Evolutionary conservation across 2,113 vertebrate species (phyloP).

Genomic region (Tinamus guttatus): DNA sequence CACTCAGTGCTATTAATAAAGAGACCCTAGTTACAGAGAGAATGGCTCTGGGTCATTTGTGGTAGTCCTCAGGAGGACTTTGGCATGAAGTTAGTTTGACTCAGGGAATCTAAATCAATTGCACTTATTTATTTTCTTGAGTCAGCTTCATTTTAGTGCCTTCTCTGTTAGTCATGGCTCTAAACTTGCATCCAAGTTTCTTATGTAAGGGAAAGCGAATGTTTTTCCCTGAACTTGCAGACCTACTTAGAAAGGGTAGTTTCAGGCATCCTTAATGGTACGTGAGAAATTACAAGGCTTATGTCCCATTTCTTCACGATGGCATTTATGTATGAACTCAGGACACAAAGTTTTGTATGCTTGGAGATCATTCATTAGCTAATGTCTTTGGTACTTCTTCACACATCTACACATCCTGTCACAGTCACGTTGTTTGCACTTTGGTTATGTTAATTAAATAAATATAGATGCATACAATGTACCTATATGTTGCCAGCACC

Average conservation of each 20-base stretch:
- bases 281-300: neutral
- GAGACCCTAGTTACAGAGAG: neutral
- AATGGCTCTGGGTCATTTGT: neutral
- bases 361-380: neutral
- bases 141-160: neutral
- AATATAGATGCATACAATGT: neutral
- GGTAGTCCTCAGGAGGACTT: neutral
- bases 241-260: neutral
- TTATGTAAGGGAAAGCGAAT: rapidly evolving
- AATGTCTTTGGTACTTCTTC: neutral
- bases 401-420: neutral
- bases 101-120: neutral
- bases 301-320: neutral
- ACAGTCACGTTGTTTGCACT: neutral
- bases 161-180: neutral
- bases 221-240: neutral
- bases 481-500: neutral
- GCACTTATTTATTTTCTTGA: neutral
- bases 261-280: neutral
- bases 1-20: neutral
- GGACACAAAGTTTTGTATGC: neutral
- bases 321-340: rapidly evolving
- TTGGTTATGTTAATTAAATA: neutral
- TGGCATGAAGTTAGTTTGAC: neutral
- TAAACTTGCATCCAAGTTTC: neutral